A percentile compares a stretch with the other conserved stretches of the same genome.
These are phyloP conservation scores for Nomada flava DNA, from an alignment of 2,888 invertebrate genomes.

Conservation along the genomic window DNA sequence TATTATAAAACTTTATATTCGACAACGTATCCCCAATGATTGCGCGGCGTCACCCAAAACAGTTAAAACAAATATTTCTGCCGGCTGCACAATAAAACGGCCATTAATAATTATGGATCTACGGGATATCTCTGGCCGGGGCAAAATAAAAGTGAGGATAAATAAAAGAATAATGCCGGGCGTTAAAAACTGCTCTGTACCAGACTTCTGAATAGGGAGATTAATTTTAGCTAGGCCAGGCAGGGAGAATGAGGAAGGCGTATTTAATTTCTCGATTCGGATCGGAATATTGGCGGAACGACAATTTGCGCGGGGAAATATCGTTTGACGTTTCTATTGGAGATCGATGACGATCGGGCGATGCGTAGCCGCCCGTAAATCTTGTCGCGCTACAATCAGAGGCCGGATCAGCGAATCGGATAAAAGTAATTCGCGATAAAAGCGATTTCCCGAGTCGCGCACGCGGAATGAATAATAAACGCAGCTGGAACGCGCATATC, in stretches of 20 bases:
- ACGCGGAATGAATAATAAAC: constrained; percentile 64
- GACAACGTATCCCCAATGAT: too few relatives aligned
- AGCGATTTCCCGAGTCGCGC: constrained; percentile 46
- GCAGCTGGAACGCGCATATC: constrained; percentile 35
- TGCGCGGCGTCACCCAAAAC: too few relatives aligned
- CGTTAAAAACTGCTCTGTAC: background rate
- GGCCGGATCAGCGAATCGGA: constrained; percentile 46
- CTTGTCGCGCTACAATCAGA: constrained; percentile 44
- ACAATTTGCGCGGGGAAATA: constrained; percentile 31
- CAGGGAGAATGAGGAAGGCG: background rate
- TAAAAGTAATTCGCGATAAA: constrained; percentile 65
- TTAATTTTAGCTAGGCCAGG: background rate
- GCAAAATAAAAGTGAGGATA: background rate
- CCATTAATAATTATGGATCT: too few relatives aligned
- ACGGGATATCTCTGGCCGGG: too few relatives aligned
- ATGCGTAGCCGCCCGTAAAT: constrained; percentile 42
- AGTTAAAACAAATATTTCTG: too few relatives aligned
- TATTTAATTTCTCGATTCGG: constrained; percentile 18
- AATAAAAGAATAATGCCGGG: background rate
- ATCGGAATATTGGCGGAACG: constrained; percentile 9
- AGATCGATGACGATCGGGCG: constrained; percentile 35
- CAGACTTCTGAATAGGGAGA: background rate
- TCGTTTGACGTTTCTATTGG: constrained; percentile 45
- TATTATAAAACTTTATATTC: too few relatives aligned
- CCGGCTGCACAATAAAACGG: too few relatives aligned